Conservation (phyloP, 64 coral and sea anemone genomes). For the Platygyra sinensis region DNA sequence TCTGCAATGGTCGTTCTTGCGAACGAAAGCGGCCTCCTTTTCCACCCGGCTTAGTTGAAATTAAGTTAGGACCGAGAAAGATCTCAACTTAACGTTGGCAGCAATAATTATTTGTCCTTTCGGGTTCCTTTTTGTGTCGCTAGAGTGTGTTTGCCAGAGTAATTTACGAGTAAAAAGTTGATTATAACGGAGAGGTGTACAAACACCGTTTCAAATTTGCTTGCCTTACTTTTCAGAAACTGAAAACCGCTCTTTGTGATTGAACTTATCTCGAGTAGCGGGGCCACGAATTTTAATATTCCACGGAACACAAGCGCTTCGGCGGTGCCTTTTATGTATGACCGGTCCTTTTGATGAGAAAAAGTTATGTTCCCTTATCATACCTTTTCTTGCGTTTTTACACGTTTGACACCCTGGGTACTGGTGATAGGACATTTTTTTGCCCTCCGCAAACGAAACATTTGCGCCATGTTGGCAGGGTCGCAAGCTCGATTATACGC, state of each 20-base stretch:
- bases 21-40: conserved; percentile 36
- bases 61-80: conserved; percentile 72
- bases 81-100: conserved; percentile 47
- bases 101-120: conserved; percentile 68
- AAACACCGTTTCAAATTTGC: conserved; percentile 73
- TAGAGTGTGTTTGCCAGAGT: conserved; percentile 61
- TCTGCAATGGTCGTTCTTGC: conserved; percentile 18
- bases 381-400: neutral
- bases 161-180: conserved; percentile 79
- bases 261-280: conserved; percentile 55
- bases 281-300: conserved; percentile 78
- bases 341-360: conserved; percentile 90
- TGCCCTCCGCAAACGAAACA: neutral
- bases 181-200: conserved; percentile 74
- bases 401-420: conserved; percentile 2
- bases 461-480: neutral
- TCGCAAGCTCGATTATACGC: neutral
- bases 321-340: conserved; percentile 91
- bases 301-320: conserved; percentile 58
- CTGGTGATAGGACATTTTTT: neutral
- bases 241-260: conserved; percentile 69
- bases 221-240: conserved; percentile 52
- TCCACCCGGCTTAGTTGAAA: conserved; percentile 65
- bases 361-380: conserved; percentile 77
- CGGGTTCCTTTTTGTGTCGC: conserved; percentile 61